Conservation (phyloP, 1,140 invertebrate genomes). For the Sminthurinus signatus region DNA sequence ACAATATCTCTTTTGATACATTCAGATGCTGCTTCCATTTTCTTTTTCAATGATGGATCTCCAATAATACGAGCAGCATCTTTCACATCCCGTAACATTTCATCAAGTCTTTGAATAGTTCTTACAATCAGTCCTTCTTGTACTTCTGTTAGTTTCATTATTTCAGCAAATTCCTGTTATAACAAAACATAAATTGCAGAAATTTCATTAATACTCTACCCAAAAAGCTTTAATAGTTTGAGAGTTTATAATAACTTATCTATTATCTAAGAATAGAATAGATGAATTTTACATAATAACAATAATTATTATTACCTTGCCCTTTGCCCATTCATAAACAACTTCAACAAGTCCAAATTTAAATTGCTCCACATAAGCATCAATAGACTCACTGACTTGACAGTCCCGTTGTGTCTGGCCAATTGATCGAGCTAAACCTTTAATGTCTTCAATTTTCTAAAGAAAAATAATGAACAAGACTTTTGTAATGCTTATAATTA, state of each 20-base stretch:
- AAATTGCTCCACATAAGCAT: conserved; percentile 58
- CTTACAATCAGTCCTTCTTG: conserved; percentile 98
- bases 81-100: conserved; percentile 83
- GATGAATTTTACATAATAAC: no score
- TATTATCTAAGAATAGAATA: no score
- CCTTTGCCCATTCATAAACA: conserved; percentile 91
- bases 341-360: conserved; percentile 89
- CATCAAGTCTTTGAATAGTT: conserved; percentile 93
- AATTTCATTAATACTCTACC: no score
- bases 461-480: conserved; percentile 41
- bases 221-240: no score
- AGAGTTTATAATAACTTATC: no score
- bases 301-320: conserved; percentile 58
- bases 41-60: conserved; percentile 78
- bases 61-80: conserved; percentile 90
- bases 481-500: no score
- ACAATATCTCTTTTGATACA: conserved; percentile 96
- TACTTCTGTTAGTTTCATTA: conserved; percentile 85
- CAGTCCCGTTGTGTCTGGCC: conserved; percentile 52
- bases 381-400: conserved; percentile 51
- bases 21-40: conserved; percentile 91
- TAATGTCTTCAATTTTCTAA: conserved; percentile 53
- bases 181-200: no score
- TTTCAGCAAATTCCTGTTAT: conserved; percentile 87
- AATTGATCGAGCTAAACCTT: conserved; percentile 51